A percentile compares a stretch with the other conserved stretches of the same genome.
phyloP scores from a whole-genome alignment of 2,888 invertebrate genomes.

The Andrena bicolor region DNA sequence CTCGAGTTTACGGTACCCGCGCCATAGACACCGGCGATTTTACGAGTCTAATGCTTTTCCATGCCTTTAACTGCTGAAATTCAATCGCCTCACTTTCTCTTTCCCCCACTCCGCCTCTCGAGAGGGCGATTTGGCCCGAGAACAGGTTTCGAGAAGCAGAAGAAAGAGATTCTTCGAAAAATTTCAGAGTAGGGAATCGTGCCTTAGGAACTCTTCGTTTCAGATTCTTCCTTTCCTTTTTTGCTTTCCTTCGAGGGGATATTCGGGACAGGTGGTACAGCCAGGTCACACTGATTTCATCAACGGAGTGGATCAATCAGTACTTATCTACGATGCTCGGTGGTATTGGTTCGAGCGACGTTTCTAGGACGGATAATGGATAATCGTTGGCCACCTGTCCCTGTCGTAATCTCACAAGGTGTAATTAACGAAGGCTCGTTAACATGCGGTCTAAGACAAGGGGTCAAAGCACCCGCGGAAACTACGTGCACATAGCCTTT shows the following conservation, averaged over 20 bases:
- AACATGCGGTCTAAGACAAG: conserved; percentile 67
- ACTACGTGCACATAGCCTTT: conserved; percentile 52
- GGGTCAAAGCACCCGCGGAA: conserved; percentile 71
- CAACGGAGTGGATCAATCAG: conserved; percentile 69
- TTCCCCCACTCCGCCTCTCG: background rate
- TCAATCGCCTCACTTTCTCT: conserved; percentile 18
- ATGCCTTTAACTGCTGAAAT: conserved; percentile 30
- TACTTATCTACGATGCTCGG: conserved; percentile 65
- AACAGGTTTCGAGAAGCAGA: conserved; percentile 8
- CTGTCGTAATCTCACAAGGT: conserved; percentile 75
- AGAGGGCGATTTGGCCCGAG: background rate
- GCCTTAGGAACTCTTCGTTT: background rate
- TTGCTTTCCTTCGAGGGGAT: background rate
- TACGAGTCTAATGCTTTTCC: conserved; percentile 37
- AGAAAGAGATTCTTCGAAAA: background rate
- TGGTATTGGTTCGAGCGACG: conserved; percentile 51
- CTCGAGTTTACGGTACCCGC: conserved; percentile 60
- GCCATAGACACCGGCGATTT: conserved; percentile 32
- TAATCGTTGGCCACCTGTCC: conserved; percentile 78
- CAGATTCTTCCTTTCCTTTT: background rate
- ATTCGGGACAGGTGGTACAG: background rate
- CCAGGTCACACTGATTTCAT: conserved; percentile 44
- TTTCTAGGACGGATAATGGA: conserved; percentile 72
- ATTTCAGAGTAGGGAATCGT: background rate
- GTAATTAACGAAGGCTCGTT: conserved; percentile 77